Evolutionary conservation across 2,797 vertebrate species (phyloP), one percentile per base, ranked within the genome.

Genomic region (Helostoma temminkii): DNA sequence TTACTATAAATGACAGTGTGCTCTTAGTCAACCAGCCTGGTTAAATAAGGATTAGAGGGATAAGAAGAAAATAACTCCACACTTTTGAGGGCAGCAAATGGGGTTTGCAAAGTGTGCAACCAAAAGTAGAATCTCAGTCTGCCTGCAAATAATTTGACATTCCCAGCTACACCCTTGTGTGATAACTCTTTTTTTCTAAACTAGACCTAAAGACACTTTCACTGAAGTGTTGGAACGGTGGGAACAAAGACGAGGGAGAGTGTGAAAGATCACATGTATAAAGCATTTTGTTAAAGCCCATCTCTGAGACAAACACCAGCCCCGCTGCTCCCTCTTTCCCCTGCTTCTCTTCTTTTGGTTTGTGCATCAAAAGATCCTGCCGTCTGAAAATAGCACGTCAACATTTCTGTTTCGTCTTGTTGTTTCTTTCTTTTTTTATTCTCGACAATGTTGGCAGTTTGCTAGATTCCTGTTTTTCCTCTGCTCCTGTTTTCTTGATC

Each of bases 331-430:
- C 64, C 68, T 74, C 74, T 45, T 36, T 68, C 71, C 55, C 47
- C 47, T 12, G 54, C 64, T 58, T 73, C 78, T 82, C 76, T 64
- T 83, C 36, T 37, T 41, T 81, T 28, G 78, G 67, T 87, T 88
- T 34, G 53, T 10, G 75, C 84, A 91, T 94, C 92, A 89, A 90
- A 90, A 81, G 79, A 77, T 36, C 36, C 69, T 60, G 88, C 76
- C 71, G 67, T 90, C 92, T 91, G 88, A 91, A 93, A 93, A 93
- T 92, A 94, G 91, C 86, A 66, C 83, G 70, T 87, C 89, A 82
- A 91, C 88, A 88, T 86, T 86, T 86, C 78, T 78, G 64, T 81
- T 87, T 82, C 66, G 71, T 87, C 81, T 88, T 66, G 49, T 82
- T 81, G 64, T 81, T 75, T 71, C 74, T 88, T 82, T 85, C 24